phyloP scores from a whole-genome alignment of 2,797 vertebrate genomes.

The Pseudomugil tenellus region DNA sequence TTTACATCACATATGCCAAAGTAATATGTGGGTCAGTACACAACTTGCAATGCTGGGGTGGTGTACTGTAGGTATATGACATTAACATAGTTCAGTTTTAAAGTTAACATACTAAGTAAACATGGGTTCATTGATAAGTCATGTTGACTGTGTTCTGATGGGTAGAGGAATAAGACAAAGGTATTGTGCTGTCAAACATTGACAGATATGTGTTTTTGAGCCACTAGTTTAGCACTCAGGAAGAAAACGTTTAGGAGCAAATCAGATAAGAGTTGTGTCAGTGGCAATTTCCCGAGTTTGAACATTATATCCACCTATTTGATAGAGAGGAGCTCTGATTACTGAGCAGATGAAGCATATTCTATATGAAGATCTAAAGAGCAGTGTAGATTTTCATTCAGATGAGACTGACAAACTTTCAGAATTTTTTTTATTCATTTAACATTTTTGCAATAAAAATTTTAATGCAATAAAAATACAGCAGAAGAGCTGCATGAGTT shows the following conservation, averaged over 20 bases:
- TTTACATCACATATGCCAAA: slow-evolving; percentile 54
- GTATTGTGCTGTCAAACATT: slow-evolving; percentile 18
- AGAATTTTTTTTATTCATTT: slow-evolving; percentile 24
- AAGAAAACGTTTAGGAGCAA: slow-evolving; percentile 37
- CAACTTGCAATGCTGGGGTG: slow-evolving; percentile 8
- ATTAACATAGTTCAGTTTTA: slow-evolving; percentile 13
- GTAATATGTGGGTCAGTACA: slow-evolving; percentile 51
- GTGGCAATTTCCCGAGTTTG: slow-evolving; percentile 64
- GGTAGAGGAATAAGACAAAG: neutral
- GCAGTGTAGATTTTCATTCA: slow-evolving; percentile 38
- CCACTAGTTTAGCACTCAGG: slow-evolving; percentile 20
- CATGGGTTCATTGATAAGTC: slow-evolving; percentile 5
- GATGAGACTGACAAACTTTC: neutral
- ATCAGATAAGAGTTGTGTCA: too few species aligned
- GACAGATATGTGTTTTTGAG: slow-evolving; percentile 26
- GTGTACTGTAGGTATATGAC: slow-evolving; percentile 22
- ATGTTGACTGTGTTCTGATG: neutral
- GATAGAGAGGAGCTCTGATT: slow-evolving; percentile 49
- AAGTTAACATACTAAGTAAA: slow-evolving; percentile 1
- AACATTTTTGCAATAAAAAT: neutral
- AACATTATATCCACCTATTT: slow-evolving; percentile 61
- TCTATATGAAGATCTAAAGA: slow-evolving; percentile 76
- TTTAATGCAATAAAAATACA: slow-evolving; percentile 6
- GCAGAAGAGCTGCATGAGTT: neutral
- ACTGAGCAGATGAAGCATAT: slow-evolving; percentile 71